phyloP scores from a whole-genome alignment of 2,888 invertebrate genomes.

The Rambutsinella grinnellia region DNA sequence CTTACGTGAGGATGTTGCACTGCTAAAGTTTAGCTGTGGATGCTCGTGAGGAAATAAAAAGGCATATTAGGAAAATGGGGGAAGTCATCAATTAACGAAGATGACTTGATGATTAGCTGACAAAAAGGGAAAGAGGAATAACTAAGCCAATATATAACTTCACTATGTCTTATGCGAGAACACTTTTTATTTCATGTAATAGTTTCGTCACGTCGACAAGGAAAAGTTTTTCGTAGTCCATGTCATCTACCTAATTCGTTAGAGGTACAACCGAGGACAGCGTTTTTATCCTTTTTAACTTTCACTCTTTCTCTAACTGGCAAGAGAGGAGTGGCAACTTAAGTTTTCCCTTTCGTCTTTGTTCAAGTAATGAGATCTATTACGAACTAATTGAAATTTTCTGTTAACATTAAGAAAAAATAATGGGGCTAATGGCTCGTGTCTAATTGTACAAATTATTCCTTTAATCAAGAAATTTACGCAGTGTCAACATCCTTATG shows the following conservation, averaged over 20 bases:
- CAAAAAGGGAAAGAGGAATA: conserved; percentile 45
- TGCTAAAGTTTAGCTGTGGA: too few relatives aligned
- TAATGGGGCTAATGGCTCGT: conserved; percentile 62
- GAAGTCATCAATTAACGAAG: conserved; percentile 59
- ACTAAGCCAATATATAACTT: too few relatives aligned
- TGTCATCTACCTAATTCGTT: too few relatives aligned
- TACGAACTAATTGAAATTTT: conserved; percentile 57
- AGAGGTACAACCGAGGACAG: too few relatives aligned
- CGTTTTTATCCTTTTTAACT: conserved; percentile 3
- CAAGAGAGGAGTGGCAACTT: too few relatives aligned
- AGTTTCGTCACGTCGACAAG: too few relatives aligned
- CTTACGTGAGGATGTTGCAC: too few relatives aligned
- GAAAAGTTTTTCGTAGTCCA: too few relatives aligned
- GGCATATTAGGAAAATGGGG: conserved; percentile 23
- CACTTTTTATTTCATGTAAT: too few relatives aligned
- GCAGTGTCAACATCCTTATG: conserved; percentile 45
- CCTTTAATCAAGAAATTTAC: conserved; percentile 61
- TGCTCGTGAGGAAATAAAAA: too few relatives aligned
- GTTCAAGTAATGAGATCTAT: conserved; percentile 35
- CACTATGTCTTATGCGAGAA: too few relatives aligned
- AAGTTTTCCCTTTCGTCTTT: conserved; percentile 13
- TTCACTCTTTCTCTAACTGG: too few relatives aligned
- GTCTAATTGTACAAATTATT: conserved; percentile 63
- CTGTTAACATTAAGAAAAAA: conserved; percentile 61
- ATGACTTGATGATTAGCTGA: conserved; percentile 62